A percentile compares a stretch with the other conserved stretches of the same genome.
These are phyloP conservation scores for Papilio machaon DNA, from an alignment of 1,140 invertebrate species.

Conservation along the genomic window DNA sequence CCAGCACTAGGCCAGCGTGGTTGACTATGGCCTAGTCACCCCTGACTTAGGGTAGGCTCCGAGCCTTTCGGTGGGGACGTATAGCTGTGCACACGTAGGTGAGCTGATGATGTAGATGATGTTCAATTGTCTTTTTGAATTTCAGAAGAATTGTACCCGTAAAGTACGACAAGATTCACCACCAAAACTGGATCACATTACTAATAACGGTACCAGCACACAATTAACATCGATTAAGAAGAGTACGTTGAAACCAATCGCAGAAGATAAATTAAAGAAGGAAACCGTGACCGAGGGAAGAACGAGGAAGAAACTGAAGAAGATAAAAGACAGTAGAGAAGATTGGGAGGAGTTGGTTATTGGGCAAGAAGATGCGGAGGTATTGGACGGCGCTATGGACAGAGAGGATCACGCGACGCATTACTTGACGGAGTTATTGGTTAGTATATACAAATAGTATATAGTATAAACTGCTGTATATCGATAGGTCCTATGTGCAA, in stretches of 20 bases:
- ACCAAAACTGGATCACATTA: neutral
- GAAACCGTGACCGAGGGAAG: neutral
- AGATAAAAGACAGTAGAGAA: slow-evolving; percentile 11
- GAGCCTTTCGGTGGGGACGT: too few species aligned
- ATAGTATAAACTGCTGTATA: too few species aligned
- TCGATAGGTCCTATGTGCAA: too few species aligned
- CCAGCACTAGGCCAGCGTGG: too few species aligned
- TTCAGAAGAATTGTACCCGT: slow-evolving; percentile 17
- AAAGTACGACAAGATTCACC: neutral
- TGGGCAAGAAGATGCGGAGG: slow-evolving; percentile 11
- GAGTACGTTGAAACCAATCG: neutral
- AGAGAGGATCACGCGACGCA: slow-evolving; percentile 44
- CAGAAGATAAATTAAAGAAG: slow-evolving; percentile 3
- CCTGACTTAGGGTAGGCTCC: too few species aligned
- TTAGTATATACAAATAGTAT: slow-evolving; percentile 34
- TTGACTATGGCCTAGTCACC: too few species aligned
- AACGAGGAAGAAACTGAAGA: slow-evolving; percentile 18
- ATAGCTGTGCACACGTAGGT: too few species aligned
- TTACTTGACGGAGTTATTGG: slow-evolving; percentile 41
- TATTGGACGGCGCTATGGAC: slow-evolving; percentile 34
- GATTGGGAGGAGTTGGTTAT: slow-evolving; percentile 15
- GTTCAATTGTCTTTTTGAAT: neutral
- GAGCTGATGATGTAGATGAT: too few species aligned
- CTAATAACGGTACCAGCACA: neutral
- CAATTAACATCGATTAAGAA: neutral